These are phyloP conservation scores for Hetaerina americana DNA, from an alignment of 1,140 invertebrate species.

Conservation along the genomic window DNA sequence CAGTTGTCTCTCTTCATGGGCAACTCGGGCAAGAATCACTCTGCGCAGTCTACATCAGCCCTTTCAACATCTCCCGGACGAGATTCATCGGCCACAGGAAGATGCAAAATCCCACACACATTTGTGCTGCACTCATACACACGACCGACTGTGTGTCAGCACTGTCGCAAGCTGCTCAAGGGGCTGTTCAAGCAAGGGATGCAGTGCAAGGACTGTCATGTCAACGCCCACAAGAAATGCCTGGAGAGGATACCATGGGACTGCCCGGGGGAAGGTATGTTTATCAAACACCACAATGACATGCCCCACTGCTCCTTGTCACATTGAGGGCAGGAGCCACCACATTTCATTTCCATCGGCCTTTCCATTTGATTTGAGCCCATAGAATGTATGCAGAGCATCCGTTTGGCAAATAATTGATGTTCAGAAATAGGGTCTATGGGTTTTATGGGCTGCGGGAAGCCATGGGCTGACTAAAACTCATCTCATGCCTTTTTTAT, in stretches of 20 bases:
- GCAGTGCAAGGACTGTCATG: conserved; percentile 96
- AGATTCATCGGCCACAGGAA: background rate
- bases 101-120: conserved; percentile 77
- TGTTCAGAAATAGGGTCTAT: no score
- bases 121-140: conserved; percentile 88
- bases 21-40: background rate
- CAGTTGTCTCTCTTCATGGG: background rate
- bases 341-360: no score
- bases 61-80: background rate
- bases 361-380: no score
- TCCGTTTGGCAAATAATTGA: no score
- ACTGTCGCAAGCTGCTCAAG: conserved; percentile 88
- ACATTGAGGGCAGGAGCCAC: no score
- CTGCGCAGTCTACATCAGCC: background rate
- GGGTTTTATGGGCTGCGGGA: no score
- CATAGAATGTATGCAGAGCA: no score
- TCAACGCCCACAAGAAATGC: conserved; percentile 97
- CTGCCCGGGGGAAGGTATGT: conserved; percentile 72
- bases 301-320: no score
- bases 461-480: no score
- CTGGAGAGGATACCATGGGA: conserved; percentile 88
- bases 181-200: conserved; percentile 94
- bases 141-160: conserved; percentile 87
- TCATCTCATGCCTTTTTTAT: no score
- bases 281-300: no score